These are phyloP conservation scores for Sericinus montela DNA, from an alignment of 2,888 invertebrate species.

Conservation along the genomic window DNA sequence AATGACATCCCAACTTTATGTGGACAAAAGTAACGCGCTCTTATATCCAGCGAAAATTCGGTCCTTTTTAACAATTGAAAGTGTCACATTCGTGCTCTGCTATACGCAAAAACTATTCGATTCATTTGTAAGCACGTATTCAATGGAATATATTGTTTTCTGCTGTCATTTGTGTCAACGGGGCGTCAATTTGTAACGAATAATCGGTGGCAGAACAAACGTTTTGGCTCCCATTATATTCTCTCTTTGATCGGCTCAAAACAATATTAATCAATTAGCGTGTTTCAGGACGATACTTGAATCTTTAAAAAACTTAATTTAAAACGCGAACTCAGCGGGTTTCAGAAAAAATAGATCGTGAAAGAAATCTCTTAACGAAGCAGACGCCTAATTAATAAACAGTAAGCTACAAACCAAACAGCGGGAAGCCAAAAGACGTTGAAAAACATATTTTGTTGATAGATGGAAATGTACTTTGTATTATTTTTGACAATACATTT, in stretches of 20 bases:
- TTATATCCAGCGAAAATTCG: too few species aligned
- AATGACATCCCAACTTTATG: slow-evolving; percentile 1
- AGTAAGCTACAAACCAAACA: slow-evolving; percentile 41
- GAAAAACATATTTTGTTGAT: slow-evolving; percentile 57
- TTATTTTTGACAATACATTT: neutral
- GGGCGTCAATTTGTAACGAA: slow-evolving; percentile 14
- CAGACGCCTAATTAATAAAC: slow-evolving; percentile 36
- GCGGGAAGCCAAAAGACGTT: slow-evolving; percentile 47
- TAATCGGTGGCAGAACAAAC: neutral
- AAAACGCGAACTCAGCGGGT: slow-evolving; percentile 6
- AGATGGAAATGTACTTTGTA: slow-evolving; percentile 16
- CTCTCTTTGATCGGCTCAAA: neutral
- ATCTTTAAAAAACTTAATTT: slow-evolving; percentile 1
- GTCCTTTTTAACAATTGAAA: too few species aligned
- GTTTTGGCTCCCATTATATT: neutral
- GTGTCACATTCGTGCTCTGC: too few species aligned
- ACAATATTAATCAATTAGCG: slow-evolving; percentile 9
- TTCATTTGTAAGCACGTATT: slow-evolving; percentile 3
- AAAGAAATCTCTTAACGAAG: slow-evolving; percentile 45
- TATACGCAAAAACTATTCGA: neutral
- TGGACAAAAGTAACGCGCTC: neutral
- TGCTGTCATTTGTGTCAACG: slow-evolving; percentile 1
- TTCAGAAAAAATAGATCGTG: slow-evolving; percentile 24
- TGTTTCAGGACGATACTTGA: slow-evolving; percentile 5
- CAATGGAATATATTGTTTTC: neutral